Percentiles rank a stretch among this genome's conserved stretches.
Evolutionary conservation across 2,888 invertebrate species (phyloP).

Genomic region (Digitonthophagus gazella): DNA sequence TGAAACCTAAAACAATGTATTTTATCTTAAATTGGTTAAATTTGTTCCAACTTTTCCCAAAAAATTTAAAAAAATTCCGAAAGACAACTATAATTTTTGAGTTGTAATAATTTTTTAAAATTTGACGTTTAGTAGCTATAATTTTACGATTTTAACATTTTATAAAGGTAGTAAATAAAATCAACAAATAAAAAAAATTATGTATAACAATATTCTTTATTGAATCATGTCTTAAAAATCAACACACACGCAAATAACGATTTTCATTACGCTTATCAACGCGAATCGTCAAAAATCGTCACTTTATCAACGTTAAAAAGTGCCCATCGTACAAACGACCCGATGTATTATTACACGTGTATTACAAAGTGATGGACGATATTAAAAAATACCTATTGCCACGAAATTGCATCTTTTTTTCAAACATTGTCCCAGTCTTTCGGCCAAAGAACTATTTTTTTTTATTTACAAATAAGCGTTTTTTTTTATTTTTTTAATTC

Average conservation of each 20-base stretch:
- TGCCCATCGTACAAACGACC: too few species aligned
- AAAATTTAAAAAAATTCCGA: too few species aligned
- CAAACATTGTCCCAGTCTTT: neutral
- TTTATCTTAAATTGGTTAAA: too few species aligned
- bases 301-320: too few species aligned
- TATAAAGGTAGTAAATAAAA: constrained; percentile 5
- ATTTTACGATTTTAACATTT: too few species aligned
- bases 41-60: too few species aligned
- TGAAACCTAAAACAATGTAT: too few species aligned
- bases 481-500: neutral
- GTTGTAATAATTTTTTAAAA: too few species aligned
- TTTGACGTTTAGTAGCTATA: too few species aligned
- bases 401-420: neutral
- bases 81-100: too few species aligned
- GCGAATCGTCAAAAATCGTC: too few species aligned
- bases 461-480: neutral
- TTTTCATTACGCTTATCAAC: too few species aligned
- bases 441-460: neutral
- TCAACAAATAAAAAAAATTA: constrained; percentile 11
- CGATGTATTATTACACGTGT: neutral
- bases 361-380: constrained; percentile 3
- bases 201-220: constrained; percentile 12
- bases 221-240: neutral
- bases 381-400: neutral
- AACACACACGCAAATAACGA: neutral